Evolutionary conservation across 2,888 invertebrate species (phyloP), one percentile per base, ranked within the genome.

Genomic region (Frankliniella intonsa): DNA sequence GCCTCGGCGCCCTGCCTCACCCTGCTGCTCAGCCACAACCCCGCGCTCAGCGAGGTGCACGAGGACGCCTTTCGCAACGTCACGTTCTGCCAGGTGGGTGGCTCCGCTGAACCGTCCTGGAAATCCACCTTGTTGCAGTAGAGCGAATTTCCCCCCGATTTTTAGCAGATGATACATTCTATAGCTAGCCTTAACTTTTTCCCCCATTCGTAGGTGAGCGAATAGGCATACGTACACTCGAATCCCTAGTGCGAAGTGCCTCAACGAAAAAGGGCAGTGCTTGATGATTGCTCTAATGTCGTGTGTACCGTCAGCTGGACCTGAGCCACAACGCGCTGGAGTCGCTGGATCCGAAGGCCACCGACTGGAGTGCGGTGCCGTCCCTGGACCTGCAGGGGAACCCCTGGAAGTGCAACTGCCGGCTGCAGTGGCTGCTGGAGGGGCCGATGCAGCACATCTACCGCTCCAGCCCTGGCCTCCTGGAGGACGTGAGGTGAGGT

Each of bases 391-490:
- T 85, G 14, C 84, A 85, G 82, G 83, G 83, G 14, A 87, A 87
- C 84, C 87, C 86, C 11, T 87, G 86, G 87, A 83, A 84, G 22
- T 88, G 88, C 83, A 85, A 85, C 82, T 88, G 88, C 84, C 83
- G 84, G 80, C 82, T 87, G 80, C 84, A 86, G 49, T 85, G 86
- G 83, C 83, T 87, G 50, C 83, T 86, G 2, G 84, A 85, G 79
- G 85, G 83, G 82, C 84, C 87, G 83, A 82, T 86, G 76, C 83
- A 83, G 3, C 62, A 80, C 2, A 27, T 84, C 14, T 84, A 84
- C 81, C 50, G 82, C 11, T 83, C 80, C 7, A 76, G 82, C 17
- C 84, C 83, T 8, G 80, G 82, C 22, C 83, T 85, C 38, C 83
- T 84, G 12, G 82, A 84, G 19, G 84, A 84, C 38, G 79, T 85